Base-by-base conservation (phyloP, 2,797 vertebrate species). In the Myotis pilosus region DNA sequence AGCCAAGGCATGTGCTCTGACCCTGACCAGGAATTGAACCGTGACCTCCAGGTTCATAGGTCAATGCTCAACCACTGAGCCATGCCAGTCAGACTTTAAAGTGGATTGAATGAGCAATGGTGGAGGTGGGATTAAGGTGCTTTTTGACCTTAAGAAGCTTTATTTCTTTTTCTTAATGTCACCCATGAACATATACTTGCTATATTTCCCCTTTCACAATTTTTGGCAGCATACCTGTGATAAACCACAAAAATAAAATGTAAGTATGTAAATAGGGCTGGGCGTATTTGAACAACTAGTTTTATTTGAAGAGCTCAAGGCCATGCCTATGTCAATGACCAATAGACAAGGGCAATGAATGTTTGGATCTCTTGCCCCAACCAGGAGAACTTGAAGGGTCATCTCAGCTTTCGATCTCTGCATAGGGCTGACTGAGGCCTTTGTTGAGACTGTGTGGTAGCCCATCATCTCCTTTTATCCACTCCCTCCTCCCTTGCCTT, bases 161-260 rank as follows among this genome's bases (percentile, higher is more conserved):
- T 8, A 33, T 17, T 53, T 57, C 8, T 10, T 57, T 22, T 55
- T 53, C 7, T 66, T 33, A 28, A 55, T 25, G 44, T 53, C 8
- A 62, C 25, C n/a, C 44, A 12, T 66, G 6, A 89, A 17, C 8
- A 71, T 33, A 8, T 25, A 41, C 15, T 38, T 28, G 1, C 23
- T 66, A n/a, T 51, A 19, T 72, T 74, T 71, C 22, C 53, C 19
- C 51, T 86, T 72, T 30, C 33, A 23, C 6, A 72, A 60, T 53
- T 41, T 89, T 83, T 84, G 76, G 3, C n/a, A 62, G 5, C 82
- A 15, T 36, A 2, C 16, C 16, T 88, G 36, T 51, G 7, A 44
- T 57, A 33, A 62, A 92, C 79, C 60, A 80, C n/a, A 71, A 72
- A 49, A 87, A 12, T 75, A 47, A 85, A 69, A 57, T 47, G 2